These are phyloP conservation scores for Urocolius indicus DNA, from an alignment of 2,113 vertebrate genomes.

Conservation along the genomic window DNA sequence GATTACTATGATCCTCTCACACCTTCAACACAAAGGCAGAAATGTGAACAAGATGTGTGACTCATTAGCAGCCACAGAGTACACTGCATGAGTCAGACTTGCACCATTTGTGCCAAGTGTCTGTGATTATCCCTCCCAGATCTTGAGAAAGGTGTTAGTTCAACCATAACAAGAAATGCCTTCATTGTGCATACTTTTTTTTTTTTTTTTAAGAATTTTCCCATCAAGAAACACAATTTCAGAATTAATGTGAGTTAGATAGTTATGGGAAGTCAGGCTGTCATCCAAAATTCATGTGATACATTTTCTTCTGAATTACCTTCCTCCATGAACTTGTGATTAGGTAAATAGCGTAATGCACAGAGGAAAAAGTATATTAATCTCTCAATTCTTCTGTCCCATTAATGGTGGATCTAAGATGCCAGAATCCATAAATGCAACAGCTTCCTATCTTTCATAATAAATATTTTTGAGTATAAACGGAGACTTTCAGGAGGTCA, in stretches of 20 bases:
- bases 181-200: not conserved
- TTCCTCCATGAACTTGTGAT: conserved; percentile 40
- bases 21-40: conserved; percentile 53
- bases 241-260: conserved; percentile 47
- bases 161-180: conserved; percentile 17
- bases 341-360: conserved; percentile 40
- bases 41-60: not conserved
- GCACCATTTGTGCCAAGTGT: conserved; percentile 11
- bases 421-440: conserved; percentile 67
- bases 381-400: conserved; percentile 27
- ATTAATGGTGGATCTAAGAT: conserved; percentile 43
- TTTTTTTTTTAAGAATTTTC: conserved; percentile 50
- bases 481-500: conserved; percentile 60
- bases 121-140: conserved; percentile 38
- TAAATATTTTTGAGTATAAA: conserved; percentile 67
- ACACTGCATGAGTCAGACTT: not conserved
- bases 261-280: conserved; percentile 58
- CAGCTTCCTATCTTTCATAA: too few relatives aligned
- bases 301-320: conserved; percentile 54
- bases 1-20: conserved; percentile 38
- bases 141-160: conserved; percentile 53
- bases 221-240: conserved; percentile 57
- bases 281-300: conserved; percentile 65
- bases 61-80: conserved; percentile 61
- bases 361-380: conserved; percentile 50